These are phyloP conservation scores for Formica aserva DNA, from an alignment of 2,888 invertebrate species.

Conservation along the genomic window DNA sequence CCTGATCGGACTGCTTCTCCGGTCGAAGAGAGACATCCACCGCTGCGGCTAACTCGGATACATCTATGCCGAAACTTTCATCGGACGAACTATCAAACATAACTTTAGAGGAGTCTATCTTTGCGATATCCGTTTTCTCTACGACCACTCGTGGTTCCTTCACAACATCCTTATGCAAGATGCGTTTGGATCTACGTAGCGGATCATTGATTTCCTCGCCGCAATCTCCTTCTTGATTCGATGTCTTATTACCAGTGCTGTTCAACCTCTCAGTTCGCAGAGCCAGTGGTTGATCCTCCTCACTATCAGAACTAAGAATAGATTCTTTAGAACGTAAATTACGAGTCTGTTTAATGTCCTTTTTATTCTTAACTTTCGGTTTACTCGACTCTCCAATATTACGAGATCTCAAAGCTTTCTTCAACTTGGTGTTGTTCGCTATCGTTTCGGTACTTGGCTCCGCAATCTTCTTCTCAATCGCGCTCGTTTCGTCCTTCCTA, in stretches of 20 bases:
- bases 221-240: slow-evolving; percentile 57
- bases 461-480: background rate
- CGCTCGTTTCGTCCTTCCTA: slow-evolving; percentile 56
- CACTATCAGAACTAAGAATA: slow-evolving; percentile 77
- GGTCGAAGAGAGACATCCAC: slow-evolving; percentile 81
- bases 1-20: slow-evolving; percentile 68
- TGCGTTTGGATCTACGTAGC: slow-evolving; percentile 75
- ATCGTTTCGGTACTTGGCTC: slow-evolving; percentile 26
- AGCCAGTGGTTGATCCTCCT: slow-evolving; percentile 77
- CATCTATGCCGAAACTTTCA: slow-evolving; percentile 82
- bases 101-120: slow-evolving; percentile 76
- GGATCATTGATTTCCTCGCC: slow-evolving; percentile 66
- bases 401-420: slow-evolving; percentile 52
- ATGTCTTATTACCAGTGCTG: slow-evolving; percentile 22
- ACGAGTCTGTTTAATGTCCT: slow-evolving; percentile 39
- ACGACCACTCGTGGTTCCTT: slow-evolving; percentile 76
- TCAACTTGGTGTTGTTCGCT: slow-evolving; percentile 26
- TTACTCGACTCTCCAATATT: slow-evolving; percentile 40
- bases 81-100: slow-evolving; percentile 83
- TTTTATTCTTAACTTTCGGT: slow-evolving; percentile 45
- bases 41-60: slow-evolving; percentile 78
- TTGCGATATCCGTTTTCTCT: slow-evolving; percentile 80
- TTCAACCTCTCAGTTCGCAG: slow-evolving; percentile 64
- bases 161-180: slow-evolving; percentile 71
- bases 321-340: slow-evolving; percentile 64